These are phyloP conservation scores for Hippocampus comes DNA, from an alignment of 2,113 vertebrate species.

Conservation along the genomic window DNA sequence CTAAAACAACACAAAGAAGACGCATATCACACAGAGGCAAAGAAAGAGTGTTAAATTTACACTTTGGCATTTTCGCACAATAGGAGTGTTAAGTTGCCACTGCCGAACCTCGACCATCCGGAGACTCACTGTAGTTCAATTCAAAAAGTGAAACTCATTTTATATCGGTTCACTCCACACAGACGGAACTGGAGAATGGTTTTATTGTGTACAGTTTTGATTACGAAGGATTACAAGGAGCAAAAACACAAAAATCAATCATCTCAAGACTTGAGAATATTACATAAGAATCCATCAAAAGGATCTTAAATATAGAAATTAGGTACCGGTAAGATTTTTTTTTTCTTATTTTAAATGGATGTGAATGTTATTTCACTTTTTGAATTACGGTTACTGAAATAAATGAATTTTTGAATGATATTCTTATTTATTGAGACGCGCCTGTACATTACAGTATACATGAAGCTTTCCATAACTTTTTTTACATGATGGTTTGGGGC, in stretches of 20 bases:
- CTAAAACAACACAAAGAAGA: neutral
- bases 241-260: no score
- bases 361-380: neutral
- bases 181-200: no score
- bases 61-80: no score
- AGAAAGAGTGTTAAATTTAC: neutral
- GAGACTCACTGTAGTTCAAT: no score
- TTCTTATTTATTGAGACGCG: neutral
- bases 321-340: neutral
- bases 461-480: conserved; percentile 13
- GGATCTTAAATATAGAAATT: neutral
- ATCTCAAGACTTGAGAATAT: no score
- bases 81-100: no score
- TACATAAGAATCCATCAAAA: neutral
- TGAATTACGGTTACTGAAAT: neutral
- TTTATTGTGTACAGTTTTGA: no score
- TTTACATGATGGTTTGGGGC: conserved; percentile 13
- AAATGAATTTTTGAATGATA: neutral
- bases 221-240: no score
- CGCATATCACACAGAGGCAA: neutral
- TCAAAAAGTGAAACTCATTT: no score
- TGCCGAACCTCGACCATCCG: no score
- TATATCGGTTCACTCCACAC: no score
- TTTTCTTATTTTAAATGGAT: neutral
- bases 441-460: neutral